phyloP scores from a whole-genome alignment of 2,113 vertebrate genomes.

The Eidolon helvum region DNA sequence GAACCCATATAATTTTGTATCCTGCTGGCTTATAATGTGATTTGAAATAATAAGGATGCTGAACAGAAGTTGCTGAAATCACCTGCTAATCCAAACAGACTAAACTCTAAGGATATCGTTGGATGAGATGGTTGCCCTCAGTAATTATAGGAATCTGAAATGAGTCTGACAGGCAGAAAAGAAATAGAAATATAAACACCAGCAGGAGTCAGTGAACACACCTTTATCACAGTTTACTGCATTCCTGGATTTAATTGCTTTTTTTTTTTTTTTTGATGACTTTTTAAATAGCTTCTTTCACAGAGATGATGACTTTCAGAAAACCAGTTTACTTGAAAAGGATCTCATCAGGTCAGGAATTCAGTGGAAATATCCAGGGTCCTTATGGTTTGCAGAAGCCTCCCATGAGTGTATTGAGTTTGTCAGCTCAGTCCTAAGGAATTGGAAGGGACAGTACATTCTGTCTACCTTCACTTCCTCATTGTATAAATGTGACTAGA shows the following conservation, averaged over 20 bases:
- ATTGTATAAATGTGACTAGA: not conserved
- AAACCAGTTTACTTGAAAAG: not conserved
- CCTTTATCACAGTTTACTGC: constrained; percentile 68
- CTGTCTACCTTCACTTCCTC: not conserved
- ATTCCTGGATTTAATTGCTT: constrained; percentile 58
- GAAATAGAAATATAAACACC: constrained; percentile 47
- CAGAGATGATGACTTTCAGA: constrained; percentile 57
- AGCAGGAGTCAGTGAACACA: constrained; percentile 52
- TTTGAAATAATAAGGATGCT: constrained; percentile 40
- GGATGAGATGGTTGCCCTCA: constrained; percentile 12
- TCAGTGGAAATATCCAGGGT: not conserved
- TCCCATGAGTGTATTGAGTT: not conserved
- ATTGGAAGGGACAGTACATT: not conserved
- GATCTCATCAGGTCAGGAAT: not conserved
- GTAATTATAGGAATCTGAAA: constrained; percentile 63
- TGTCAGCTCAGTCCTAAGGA: not conserved
- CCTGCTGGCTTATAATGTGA: constrained; percentile 49
- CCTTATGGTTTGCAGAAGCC: not conserved
- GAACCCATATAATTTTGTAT: not conserved
- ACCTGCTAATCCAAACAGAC: constrained; percentile 30
- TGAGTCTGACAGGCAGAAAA: not conserved
- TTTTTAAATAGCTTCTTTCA: constrained; percentile 31
- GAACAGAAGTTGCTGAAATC: constrained; percentile 46
- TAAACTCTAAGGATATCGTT: not conserved
- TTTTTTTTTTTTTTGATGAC: constrained; percentile 27